phyloP scores from a whole-genome alignment of 2,888 invertebrate genomes.

The Netelia inedita region DNA sequence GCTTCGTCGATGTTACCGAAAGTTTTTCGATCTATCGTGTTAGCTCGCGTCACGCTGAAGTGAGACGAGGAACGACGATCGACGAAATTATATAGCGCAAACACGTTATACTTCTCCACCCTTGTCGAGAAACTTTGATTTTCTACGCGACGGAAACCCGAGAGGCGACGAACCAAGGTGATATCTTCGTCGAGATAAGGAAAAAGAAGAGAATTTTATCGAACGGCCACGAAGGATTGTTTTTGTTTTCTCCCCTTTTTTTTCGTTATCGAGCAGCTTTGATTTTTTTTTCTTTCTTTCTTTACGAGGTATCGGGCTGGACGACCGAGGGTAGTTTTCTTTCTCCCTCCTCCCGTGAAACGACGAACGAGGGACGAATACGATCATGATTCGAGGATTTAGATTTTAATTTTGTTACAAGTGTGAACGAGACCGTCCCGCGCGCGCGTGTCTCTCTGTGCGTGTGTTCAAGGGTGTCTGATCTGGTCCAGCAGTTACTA shows the following conservation, averaged over 20 bases:
- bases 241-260: neutral
- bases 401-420: neutral
- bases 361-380: neutral
- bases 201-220: neutral
- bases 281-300: neutral
- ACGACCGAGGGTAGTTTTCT: neutral
- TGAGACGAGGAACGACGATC: too few relatives aligned
- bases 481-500: constrained; percentile 3
- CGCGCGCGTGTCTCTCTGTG: too few relatives aligned
- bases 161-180: neutral
- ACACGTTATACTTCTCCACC: too few relatives aligned
- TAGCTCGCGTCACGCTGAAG: too few relatives aligned
- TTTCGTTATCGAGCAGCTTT: neutral
- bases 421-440: neutral
- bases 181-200: neutral
- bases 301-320: neutral
- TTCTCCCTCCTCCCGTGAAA: neutral
- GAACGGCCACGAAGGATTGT: neutral
- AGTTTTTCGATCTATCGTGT: too few relatives aligned
- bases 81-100: too few relatives aligned
- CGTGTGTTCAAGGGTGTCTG: constrained; percentile 17
- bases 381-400: neutral
- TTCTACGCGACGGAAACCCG: neutral
- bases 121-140: neutral
- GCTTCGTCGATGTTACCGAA: too few relatives aligned